Conservation (phyloP, 2,113 vertebrate species). For the Tachuris rubrigastra region DNA sequence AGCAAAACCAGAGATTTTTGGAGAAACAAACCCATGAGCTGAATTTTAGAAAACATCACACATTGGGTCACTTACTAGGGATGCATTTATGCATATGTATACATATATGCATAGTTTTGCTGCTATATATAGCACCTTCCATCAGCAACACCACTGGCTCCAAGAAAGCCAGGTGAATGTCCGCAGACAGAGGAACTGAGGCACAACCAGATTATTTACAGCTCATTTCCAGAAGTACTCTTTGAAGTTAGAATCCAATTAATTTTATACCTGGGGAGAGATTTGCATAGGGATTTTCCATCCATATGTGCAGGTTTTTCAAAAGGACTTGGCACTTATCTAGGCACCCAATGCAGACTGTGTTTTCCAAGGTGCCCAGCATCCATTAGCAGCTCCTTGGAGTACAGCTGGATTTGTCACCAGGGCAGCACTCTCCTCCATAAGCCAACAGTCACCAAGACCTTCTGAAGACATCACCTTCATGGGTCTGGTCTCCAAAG, state of each 20-base stretch:
- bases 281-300: slow-evolving; percentile 8
- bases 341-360: neutral
- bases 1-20: neutral
- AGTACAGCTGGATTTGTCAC: neutral
- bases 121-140: slow-evolving; percentile 30
- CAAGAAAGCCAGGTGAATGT: slow-evolving; percentile 21
- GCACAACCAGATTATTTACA: slow-evolving; percentile 52
- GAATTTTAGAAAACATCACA: neutral
- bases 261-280: slow-evolving; percentile 47
- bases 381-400: neutral
- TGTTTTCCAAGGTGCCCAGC: neutral
- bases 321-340: neutral
- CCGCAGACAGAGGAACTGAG: slow-evolving; percentile 49
- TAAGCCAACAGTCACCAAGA: neutral
- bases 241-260: slow-evolving; percentile 59
- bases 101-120: neutral
- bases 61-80: neutral
- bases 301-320: neutral
- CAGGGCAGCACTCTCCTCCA: neutral
- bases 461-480: neutral
- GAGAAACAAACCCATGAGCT: neutral
- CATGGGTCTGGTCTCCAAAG: neutral
- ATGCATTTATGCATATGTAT: neutral
- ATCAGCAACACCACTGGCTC: neutral
- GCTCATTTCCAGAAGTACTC: slow-evolving; percentile 1